phyloP scores from a whole-genome alignment of 2,113 vertebrate species.

The Ammodytes dubius region DNA sequence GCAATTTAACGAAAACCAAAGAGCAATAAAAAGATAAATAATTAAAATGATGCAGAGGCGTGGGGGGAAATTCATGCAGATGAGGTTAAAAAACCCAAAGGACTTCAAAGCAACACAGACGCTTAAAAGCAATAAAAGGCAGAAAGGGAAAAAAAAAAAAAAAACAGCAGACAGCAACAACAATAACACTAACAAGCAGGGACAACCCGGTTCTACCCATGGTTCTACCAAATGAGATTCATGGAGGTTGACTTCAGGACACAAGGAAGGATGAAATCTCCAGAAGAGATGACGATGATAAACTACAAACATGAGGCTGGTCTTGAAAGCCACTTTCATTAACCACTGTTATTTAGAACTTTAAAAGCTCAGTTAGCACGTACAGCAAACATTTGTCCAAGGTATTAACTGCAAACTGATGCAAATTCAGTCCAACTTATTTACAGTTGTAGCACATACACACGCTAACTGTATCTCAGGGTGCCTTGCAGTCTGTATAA shows the following conservation, averaged over 20 bases:
- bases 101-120: slow-evolving; percentile 1
- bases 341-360: background rate
- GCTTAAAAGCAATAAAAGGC: background rate
- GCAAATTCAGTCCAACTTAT: background rate
- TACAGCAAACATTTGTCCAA: background rate
- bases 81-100: background rate
- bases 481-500: background rate
- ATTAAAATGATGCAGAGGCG: slow-evolving; percentile 4
- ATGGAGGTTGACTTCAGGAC: background rate
- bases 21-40: slow-evolving; percentile 19
- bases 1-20: slow-evolving; percentile 38
- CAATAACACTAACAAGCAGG: slow-evolving; percentile 1
- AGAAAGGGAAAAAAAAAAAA: background rate
- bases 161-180: background rate
- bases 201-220: background rate
- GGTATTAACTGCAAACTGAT: background rate
- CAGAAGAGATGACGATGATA: background rate
- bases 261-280: background rate
- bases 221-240: slow-evolving; percentile 3
- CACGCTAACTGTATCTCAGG: background rate
- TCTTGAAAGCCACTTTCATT: background rate
- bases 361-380: background rate
- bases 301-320: background rate
- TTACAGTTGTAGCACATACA: background rate
- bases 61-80: slow-evolving; percentile 26